Percentiles rank a stretch among this genome's conserved stretches.
Evolutionary conservation across 2,888 invertebrate genomes (phyloP).

Genomic region (Lapara coniferarum): DNA sequence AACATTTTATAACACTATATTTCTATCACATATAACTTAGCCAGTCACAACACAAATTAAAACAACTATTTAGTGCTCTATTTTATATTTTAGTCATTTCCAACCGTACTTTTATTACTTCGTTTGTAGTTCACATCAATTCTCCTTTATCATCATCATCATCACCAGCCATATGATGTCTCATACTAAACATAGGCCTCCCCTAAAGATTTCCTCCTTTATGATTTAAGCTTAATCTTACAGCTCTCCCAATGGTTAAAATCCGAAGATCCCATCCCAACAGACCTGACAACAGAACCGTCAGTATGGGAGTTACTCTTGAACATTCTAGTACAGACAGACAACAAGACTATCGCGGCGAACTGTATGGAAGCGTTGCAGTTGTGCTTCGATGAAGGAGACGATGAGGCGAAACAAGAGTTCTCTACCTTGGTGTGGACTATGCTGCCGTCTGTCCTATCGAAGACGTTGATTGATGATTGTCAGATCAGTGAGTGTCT

Average conservation of each 20-base stretch:
- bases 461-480: conserved; percentile 63
- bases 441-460: conserved; percentile 63
- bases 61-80: no score
- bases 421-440: conserved; percentile 64
- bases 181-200: no score
- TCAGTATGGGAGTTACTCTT: conserved; percentile 69
- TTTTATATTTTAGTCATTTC: no score
- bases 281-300: conserved; percentile 59
- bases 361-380: conserved; percentile 65
- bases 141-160: no score
- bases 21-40: no score
- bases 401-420: conserved; percentile 54
- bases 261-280: conserved; percentile 64
- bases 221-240: conserved; percentile 22
- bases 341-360: conserved; percentile 45
- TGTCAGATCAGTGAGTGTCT: conserved; percentile 56
- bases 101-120: no score
- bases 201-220: no score
- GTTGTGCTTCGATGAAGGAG: conserved; percentile 53
- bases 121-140: no score
- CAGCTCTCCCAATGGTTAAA: conserved; percentile 74
- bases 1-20: no score
- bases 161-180: no score
- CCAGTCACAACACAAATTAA: no score
- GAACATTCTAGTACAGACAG: conserved; percentile 59